A percentile compares a stretch with the other conserved stretches of the same genome.
phyloP scores from a whole-genome alignment of 2,888 invertebrate genomes.

The Lymantria monacha region DNA sequence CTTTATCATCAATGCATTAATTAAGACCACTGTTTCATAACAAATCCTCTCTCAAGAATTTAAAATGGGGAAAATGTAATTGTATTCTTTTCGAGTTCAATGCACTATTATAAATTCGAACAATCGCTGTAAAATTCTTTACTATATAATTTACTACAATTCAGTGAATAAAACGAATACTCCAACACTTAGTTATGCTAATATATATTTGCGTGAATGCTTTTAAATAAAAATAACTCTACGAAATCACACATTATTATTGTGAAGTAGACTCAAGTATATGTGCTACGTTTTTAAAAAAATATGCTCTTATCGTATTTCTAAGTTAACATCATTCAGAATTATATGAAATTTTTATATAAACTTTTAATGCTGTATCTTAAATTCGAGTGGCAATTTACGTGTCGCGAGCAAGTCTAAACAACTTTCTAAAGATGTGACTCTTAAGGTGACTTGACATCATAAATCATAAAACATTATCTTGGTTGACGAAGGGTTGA shows the following conservation, averaged over 20 bases:
- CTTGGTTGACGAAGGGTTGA: slow-evolving; percentile 37
- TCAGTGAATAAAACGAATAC: neutral
- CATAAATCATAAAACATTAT: slow-evolving; percentile 54
- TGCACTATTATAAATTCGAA: too few species aligned
- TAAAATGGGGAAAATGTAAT: too few species aligned
- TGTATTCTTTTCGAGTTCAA: too few species aligned
- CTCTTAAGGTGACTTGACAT: slow-evolving; percentile 24
- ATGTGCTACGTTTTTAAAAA: slow-evolving; percentile 1
- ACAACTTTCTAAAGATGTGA: slow-evolving; percentile 27
- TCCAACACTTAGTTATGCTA: neutral
- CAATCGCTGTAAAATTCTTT: too few species aligned
- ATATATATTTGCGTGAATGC: slow-evolving; percentile 1
- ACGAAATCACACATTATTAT: slow-evolving; percentile 2
- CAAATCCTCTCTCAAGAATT: too few species aligned
- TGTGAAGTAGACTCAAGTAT: neutral
- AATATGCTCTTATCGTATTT: slow-evolving; percentile 2
- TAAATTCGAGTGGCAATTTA: slow-evolving; percentile 25
- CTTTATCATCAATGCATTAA: too few species aligned
- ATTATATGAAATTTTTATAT: slow-evolving; percentile 18
- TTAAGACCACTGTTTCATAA: too few species aligned
- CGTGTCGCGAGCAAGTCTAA: slow-evolving; percentile 25
- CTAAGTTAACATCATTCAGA: slow-evolving; percentile 9
- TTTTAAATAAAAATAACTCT: neutral
- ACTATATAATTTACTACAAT: too few species aligned
- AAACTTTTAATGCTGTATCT: slow-evolving; percentile 23